Base-by-base conservation (phyloP, 37 sponge, comb jelly and placozoan genomes). In the Spongilla lacustris region DNA sequence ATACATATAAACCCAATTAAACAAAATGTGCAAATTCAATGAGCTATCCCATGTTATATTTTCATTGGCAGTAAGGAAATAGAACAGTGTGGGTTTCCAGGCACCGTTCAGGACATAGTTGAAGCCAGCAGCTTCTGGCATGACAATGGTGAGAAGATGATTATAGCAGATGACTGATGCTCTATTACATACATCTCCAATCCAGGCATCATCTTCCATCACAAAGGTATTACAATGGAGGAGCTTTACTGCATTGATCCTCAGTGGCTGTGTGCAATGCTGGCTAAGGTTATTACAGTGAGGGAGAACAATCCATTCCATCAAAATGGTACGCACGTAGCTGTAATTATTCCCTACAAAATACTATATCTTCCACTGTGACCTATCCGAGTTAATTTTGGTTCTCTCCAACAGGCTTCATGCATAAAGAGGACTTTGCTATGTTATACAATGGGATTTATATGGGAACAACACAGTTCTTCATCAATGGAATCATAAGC, bases 191-290 rank as follows among this genome's bases (percentile, higher is more conserved):
- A 1, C 38, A 29, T 41, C 82, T 19, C 11, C 28, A 23, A 26
- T 83, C 19, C 32, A 88, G 88, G 96, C 19, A 89, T 92, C 36
- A 81, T 95, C 28, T 88, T 95, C 19, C 93, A 92, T 77, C 90
- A 83, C 68, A 74, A 85, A 0, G 90, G 89, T 69, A 66, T 70
- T 37, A 85, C 83, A 22, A 77, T 90, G 50, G 68, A 68, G 69
- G 88, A 88, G 34, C 90, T 92, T 74, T 95, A 90, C 91, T 95
- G 92, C 66, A 67, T 95, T 27, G 88, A 95, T 75, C 96, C 96
- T 58, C 96, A 95, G 83, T 95, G 96, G 96, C 85, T 95, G 17
- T 88, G 96, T 66, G 41, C 83, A 25, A 83, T 90, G 81, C 78
- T 92, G 21, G 84, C 96, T 14, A 86, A 84, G 29, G 91, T 95